Conservation (phyloP, 2,113 vertebrate species). For the Amazona vittata region DNA sequence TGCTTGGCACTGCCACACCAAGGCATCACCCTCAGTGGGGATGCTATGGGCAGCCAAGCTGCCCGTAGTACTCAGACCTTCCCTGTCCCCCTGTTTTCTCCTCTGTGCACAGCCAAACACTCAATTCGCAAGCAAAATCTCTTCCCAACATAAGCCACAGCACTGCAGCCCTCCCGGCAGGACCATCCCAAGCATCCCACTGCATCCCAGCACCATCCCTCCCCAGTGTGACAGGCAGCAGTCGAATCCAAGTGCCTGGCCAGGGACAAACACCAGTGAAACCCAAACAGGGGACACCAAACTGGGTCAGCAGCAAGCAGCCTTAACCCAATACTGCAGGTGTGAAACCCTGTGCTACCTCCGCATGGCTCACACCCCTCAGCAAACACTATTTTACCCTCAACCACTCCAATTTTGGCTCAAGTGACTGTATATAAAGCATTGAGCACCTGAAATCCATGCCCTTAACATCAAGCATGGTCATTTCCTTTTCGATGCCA, state of each 20-base stretch:
- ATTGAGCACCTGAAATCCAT: not conserved
- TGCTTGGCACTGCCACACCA: accelerated
- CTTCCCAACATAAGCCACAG: not conserved
- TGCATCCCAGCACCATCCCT: not conserved
- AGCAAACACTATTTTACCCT: not conserved
- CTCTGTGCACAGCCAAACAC: accelerated
- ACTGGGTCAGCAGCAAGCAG: not conserved
- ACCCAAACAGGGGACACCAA: not conserved
- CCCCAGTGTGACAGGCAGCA: not conserved
- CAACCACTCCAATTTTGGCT: not conserved
- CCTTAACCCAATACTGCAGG: not conserved
- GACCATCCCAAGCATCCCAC: not conserved
- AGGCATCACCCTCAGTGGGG: accelerated
- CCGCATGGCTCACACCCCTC: not conserved
- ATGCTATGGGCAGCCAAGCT: accelerated
- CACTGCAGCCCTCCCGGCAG: not conserved
- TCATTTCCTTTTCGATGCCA: accelerated
- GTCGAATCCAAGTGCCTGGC: not conserved
- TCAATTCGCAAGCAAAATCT: not conserved
- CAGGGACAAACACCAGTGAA: accelerated
- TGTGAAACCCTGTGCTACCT: not conserved
- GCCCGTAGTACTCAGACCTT: not conserved
- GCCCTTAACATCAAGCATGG: not conserved
- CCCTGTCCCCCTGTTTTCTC: accelerated
- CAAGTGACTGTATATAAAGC: not conserved